These are phyloP conservation scores for Mobula hypostoma DNA, from an alignment of 2,113 vertebrate genomes.

Conservation along the genomic window DNA sequence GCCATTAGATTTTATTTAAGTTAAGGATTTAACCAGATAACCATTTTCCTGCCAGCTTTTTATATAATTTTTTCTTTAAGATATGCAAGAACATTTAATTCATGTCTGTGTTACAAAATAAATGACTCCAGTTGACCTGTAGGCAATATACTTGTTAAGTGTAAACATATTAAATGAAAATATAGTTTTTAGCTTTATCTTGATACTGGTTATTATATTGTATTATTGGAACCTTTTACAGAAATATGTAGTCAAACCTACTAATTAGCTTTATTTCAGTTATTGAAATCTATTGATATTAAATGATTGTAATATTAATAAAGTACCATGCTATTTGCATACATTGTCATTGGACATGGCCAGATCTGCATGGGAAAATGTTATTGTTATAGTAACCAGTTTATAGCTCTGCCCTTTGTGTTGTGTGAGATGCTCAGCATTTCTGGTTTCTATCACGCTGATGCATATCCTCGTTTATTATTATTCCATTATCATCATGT, in stretches of 20 bases:
- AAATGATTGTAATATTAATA: not conserved
- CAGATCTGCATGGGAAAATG: not conserved
- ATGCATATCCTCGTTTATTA: slow-evolving; percentile 41
- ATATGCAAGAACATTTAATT: not conserved
- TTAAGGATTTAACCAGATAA: not conserved
- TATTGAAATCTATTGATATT: not conserved
- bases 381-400: slow-evolving; percentile 1
- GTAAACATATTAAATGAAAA: not conserved
- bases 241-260: not conserved
- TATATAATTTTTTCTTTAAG: not conserved
- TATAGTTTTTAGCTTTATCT: not conserved
- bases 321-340: not conserved
- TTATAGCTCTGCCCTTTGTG: slow-evolving; percentile 28
- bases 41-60: not conserved
- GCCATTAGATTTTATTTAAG: slow-evolving; percentile 8
- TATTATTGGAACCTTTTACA: not conserved
- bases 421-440: slow-evolving; percentile 25
- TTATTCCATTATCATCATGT: slow-evolving; percentile 46
- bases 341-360: not conserved
- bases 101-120: not conserved
- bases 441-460: slow-evolving; percentile 40
- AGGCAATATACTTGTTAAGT: not conserved
- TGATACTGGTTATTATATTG: not conserved
- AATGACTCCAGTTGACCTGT: not conserved
- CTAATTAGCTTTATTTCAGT: not conserved